A percentile compares a stretch with the other conserved stretches of the same genome.
phyloP scores from a whole-genome alignment of 2,888 invertebrate species.

The Pristionchus arcanus region DNA sequence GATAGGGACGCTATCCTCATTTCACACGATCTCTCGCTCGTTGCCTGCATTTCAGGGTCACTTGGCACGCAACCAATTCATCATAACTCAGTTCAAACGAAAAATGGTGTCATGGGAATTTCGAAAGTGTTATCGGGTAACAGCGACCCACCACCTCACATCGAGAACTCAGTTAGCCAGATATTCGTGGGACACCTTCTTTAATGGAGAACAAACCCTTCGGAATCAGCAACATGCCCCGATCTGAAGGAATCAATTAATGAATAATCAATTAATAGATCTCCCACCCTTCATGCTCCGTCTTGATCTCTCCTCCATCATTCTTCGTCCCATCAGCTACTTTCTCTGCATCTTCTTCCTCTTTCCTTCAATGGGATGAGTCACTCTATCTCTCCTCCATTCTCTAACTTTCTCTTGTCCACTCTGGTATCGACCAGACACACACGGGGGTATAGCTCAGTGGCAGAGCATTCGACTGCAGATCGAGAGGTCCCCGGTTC shows the following conservation, averaged over 20 bases:
- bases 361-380: conserved; percentile 34
- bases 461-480: conserved; percentile 79
- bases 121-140: no score
- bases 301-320: not conserved
- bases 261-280: conserved; percentile 10
- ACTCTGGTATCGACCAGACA: not conserved
- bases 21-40: no score
- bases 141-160: no score
- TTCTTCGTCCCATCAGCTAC: not conserved
- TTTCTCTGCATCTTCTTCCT: conserved; percentile 40
- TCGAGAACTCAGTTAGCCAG: no score
- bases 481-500: conserved; percentile 79
- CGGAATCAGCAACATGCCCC: not conserved
- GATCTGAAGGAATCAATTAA: not conserved
- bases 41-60: no score
- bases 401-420: not conserved
- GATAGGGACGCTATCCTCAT: no score
- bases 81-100: no score
- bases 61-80: no score
- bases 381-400: not conserved
- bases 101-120: no score
- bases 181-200: no score
- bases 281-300: conserved; percentile 28
- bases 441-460: conserved; percentile 76
- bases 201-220: not conserved